These are phyloP conservation scores for Drymonia ruficornis DNA, from an alignment of 2,888 invertebrate species.

Conservation along the genomic window DNA sequence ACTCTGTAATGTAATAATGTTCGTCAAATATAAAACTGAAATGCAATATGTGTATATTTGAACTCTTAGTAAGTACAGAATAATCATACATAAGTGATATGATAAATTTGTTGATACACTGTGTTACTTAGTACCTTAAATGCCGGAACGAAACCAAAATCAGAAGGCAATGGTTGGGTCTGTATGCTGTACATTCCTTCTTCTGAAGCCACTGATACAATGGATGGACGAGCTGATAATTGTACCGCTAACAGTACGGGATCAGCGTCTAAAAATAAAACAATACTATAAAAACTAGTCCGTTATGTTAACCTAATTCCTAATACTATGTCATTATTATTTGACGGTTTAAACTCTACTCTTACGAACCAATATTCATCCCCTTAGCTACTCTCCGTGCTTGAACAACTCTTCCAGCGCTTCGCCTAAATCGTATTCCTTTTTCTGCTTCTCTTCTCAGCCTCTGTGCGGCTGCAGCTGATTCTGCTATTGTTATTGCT, in stretches of 20 bases:
- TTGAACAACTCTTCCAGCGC: conserved; percentile 76
- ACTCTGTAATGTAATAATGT: conserved; percentile 48
- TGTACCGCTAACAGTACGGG: conserved; percentile 78
- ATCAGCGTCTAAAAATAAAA: conserved; percentile 65
- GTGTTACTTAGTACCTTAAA: conserved; percentile 53
- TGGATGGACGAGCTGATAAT: conserved; percentile 77
- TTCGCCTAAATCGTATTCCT: conserved; percentile 73
- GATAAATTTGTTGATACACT: background rate
- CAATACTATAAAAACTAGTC: background rate
- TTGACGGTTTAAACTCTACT: background rate
- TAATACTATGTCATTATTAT: no score
- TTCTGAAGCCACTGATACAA: conserved; percentile 78
- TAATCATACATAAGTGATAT: no score
- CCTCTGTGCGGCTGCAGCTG: conserved; percentile 75
- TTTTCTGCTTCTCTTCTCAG: conserved; percentile 76
- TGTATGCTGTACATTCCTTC: conserved; percentile 71
- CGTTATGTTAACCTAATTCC: background rate
- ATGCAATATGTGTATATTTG: background rate
- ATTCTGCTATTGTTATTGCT: conserved; percentile 74
- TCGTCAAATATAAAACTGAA: background rate
- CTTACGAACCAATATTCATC: conserved; percentile 72
- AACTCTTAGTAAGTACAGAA: no score
- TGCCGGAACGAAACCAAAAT: conserved; percentile 77
- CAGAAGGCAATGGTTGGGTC: conserved; percentile 74
- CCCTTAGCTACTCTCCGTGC: conserved; percentile 75